These are phyloP conservation scores for Eutrigla gurnardus DNA, from an alignment of 2,797 vertebrate genomes.

Conservation along the genomic window DNA sequence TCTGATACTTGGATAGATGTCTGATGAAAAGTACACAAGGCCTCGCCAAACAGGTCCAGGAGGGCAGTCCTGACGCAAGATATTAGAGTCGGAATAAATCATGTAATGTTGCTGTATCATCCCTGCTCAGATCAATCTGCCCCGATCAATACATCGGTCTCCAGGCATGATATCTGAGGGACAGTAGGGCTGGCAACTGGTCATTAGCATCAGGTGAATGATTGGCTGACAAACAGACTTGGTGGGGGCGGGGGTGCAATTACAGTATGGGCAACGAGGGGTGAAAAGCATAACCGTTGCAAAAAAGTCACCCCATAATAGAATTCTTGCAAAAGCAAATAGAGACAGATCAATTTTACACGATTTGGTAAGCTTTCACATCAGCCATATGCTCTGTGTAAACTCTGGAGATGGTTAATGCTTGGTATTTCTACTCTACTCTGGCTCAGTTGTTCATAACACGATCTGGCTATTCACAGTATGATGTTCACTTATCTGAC, in stretches of 20 bases:
- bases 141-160: constrained; percentile 83
- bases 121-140: constrained; percentile 80
- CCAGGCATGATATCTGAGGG: constrained; percentile 76
- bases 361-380: constrained; percentile 41
- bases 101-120: constrained; percentile 84
- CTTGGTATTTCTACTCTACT: constrained; percentile 37
- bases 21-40: constrained; percentile 69
- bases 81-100: constrained; percentile 85
- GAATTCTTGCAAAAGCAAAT: constrained; percentile 55
- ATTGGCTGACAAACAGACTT: constrained; percentile 69
- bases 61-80: constrained; percentile 67
- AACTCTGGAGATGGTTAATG: constrained; percentile 28
- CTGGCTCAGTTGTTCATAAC: constrained; percentile 57
- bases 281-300: constrained; percentile 68
- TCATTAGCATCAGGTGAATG: constrained; percentile 82
- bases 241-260: constrained; percentile 24
- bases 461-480: constrained; percentile 53
- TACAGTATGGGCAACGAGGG: constrained; percentile 50
- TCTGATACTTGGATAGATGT: constrained; percentile 63
- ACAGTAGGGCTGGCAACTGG: constrained; percentile 64
- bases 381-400: constrained; percentile 49
- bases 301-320: constrained; percentile 60
- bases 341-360: constrained; percentile 55
- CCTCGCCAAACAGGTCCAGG: constrained; percentile 52
- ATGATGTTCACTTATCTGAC: constrained; percentile 58